Evolutionary conservation across 2,888 invertebrate species (phyloP), one percentile per base, ranked within the genome.

Genomic region (Steinernema scapterisci): DNA sequence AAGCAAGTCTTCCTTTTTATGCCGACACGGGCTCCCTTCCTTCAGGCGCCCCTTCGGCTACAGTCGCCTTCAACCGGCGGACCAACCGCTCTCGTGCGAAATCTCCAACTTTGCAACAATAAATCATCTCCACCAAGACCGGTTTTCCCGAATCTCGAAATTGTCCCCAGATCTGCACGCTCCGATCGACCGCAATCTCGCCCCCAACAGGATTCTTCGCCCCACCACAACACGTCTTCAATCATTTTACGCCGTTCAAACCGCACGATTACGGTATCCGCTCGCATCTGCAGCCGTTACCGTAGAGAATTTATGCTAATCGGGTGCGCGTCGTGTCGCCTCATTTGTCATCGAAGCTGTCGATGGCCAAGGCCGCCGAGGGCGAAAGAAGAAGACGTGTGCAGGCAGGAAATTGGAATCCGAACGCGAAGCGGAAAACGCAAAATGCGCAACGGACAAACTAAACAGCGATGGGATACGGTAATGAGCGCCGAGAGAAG

Each of bases 221-320:
- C 6, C 19, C 21, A 16, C 21, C 23, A 54, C 54, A 54, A 54
- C 54, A 63, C 63, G 7, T 63, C 31, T 31, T 63, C 63, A 63
- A 63, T 63, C 63, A 63, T 63, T 31, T 54, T 25, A 21, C n/a
- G 21, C 3, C 6, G 25, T 25, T 23, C 2, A 48, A 48, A 48
- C 19, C 48, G 48, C 48, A 54, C 25, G 21, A 23, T 25, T 54
- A 54, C 54, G 54, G 54, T 54, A 54, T 54, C 54, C 3, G 31
- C 25, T 38, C 13, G 63, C 31, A 25, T 16, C 31, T 27, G 63
- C 63, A 16, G 63, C n/a, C 16, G 63, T 31, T 63, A 63, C 63
- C 31, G 63, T 63, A 63, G 31, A 31, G 25, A 31, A 63, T 63
- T 31, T 63, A 63, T 63, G 63, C 63, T 31, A 63, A 63, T 63